Evolutionary conservation across 2,113 vertebrate genomes (phyloP).

Genomic region (Trochalopteron elliotii): DNA sequence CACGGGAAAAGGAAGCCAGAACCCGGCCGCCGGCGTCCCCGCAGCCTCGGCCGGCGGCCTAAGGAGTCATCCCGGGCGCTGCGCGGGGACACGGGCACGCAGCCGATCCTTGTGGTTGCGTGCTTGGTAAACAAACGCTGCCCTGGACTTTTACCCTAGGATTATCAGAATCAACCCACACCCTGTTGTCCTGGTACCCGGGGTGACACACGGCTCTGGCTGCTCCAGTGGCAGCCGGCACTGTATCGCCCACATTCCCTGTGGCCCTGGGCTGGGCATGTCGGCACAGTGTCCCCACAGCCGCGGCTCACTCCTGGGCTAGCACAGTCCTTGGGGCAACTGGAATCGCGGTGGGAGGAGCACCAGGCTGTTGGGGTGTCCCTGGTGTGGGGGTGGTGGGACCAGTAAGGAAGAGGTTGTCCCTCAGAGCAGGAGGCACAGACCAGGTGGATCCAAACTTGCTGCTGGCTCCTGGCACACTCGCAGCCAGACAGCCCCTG

Average conservation of each 20-base stretch:
- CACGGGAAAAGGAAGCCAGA: not conserved
- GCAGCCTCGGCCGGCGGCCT: fast-evolving
- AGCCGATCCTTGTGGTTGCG: fast-evolving
- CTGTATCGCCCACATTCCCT: fast-evolving
- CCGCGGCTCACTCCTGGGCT: fast-evolving
- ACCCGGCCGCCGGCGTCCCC: fast-evolving
- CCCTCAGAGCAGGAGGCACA: not conserved
- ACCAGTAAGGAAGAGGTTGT: not conserved
- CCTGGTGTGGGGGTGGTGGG: not conserved
- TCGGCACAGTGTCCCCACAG: fast-evolving
- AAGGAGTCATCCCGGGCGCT: fast-evolving
- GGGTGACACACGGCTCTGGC: fast-evolving
- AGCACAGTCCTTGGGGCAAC: fast-evolving
- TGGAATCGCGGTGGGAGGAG: fast-evolving
- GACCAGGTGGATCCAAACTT: not conserved
- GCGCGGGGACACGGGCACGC: not conserved
- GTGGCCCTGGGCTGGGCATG: not conserved
- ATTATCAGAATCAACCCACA: not conserved
- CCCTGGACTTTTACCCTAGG: not conserved
- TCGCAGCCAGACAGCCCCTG: fast-evolving
- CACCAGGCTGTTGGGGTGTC: fast-evolving
- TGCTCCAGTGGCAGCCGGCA: not conserved
- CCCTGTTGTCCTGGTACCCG: not conserved
- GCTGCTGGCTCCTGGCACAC: not conserved
- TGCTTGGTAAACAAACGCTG: not conserved